Percentiles rank a stretch among this genome's conserved stretches.
These are phyloP conservation scores for Loripinus fragilis DNA, from an alignment of 2,888 invertebrate genomes.

Conservation along the genomic window DNA sequence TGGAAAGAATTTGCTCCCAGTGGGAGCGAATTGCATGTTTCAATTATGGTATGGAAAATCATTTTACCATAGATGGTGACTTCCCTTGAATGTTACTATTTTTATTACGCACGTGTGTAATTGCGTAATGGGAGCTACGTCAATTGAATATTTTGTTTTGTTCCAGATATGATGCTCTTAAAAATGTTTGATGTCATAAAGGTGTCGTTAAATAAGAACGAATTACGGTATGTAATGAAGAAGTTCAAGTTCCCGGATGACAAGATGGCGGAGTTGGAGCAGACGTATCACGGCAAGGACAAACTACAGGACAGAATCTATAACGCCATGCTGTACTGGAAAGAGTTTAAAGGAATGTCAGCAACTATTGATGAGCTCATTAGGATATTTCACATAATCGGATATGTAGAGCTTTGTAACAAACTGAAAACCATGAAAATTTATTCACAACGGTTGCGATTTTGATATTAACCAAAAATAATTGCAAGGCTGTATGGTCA, in stretches of 20 bases:
- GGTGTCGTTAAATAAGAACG: constrained; percentile 76
- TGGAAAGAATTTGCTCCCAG: too few relatives aligned
- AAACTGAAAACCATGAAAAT: constrained; percentile 75
- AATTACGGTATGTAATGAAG: constrained; percentile 78
- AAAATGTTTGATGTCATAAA: constrained; percentile 78
- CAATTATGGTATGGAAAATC: too few relatives aligned
- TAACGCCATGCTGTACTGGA: constrained; percentile 76
- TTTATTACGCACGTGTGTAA: too few relatives aligned
- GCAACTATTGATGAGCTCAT: constrained; percentile 80
- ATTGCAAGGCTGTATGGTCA: too few relatives aligned
- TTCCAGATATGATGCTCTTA: constrained; percentile 75
- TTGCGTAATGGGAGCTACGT: too few relatives aligned
- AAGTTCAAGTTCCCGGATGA: constrained; percentile 79
- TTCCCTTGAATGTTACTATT: too few relatives aligned
- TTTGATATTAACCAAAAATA: too few relatives aligned
- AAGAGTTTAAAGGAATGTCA: constrained; percentile 68
- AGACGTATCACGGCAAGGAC: constrained; percentile 77
- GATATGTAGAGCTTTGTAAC: constrained; percentile 70
- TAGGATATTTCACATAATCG: constrained; percentile 78
- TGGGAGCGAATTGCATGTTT: too few relatives aligned
- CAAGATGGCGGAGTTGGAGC: constrained; percentile 77
- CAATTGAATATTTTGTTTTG: not conserved
- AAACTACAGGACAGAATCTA: constrained; percentile 75
- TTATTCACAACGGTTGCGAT: constrained; percentile 71
- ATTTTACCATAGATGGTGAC: too few relatives aligned